phyloP scores from a whole-genome alignment of 1,140 invertebrate genomes.

The Cheumatopsyche charites region DNA sequence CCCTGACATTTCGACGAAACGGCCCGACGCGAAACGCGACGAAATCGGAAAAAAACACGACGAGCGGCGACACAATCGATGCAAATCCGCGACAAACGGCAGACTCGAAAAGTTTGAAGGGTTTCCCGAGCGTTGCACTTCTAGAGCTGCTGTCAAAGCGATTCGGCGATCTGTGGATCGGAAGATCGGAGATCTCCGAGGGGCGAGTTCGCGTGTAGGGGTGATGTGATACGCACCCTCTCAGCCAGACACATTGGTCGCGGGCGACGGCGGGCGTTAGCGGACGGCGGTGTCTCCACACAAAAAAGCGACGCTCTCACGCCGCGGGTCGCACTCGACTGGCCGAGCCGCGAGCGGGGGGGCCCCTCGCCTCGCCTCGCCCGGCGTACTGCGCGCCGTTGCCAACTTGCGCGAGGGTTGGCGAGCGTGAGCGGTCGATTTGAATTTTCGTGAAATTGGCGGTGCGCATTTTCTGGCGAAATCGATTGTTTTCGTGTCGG shows the following conservation, averaged over 20 bases:
- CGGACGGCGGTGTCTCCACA: constrained; percentile 14
- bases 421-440: too few relatives aligned
- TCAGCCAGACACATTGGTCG: constrained; percentile 63
- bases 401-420: background rate
- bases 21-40: too few relatives aligned
- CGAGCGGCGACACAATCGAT: too few relatives aligned
- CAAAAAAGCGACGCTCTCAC: background rate
- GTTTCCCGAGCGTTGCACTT: too few relatives aligned
- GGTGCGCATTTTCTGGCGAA: too few relatives aligned
- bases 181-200: too few relatives aligned
- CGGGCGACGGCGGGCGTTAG: constrained; percentile 26
- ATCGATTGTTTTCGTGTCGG: too few relatives aligned
- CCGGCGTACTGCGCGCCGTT: background rate
- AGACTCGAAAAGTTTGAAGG: too few relatives aligned
- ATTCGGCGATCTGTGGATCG: background rate
- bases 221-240: constrained; percentile 54
- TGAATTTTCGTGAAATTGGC: too few relatives aligned
- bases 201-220: too few relatives aligned
- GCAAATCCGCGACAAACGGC: too few relatives aligned
- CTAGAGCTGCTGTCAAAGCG: background rate
- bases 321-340: constrained; percentile 13
- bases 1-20: constrained; percentile 4
- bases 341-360: background rate
- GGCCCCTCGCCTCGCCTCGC: background rate
- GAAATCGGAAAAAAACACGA: too few relatives aligned